A percentile compares a stretch with the other conserved stretches of the same genome.
These are phyloP conservation scores for Pseudochirops corinnae DNA, from an alignment of 2,797 vertebrate species.

Conservation along the genomic window DNA sequence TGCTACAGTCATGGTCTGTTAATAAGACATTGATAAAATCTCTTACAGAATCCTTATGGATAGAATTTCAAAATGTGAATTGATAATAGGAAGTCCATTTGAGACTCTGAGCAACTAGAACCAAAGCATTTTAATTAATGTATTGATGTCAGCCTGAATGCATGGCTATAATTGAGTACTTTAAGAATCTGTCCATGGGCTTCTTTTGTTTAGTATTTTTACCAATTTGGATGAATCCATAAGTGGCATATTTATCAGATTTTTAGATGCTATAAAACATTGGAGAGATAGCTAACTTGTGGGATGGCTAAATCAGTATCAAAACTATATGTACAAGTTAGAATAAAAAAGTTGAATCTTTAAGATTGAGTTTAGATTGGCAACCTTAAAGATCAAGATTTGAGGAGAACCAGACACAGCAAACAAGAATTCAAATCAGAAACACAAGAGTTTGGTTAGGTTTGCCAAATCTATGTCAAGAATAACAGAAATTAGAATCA, in stretches of 20 bases:
- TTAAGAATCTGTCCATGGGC: not conserved
- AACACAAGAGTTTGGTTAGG: not conserved
- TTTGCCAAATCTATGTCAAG: not conserved
- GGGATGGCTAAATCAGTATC: not conserved
- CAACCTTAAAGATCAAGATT: not conserved
- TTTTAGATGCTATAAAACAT: not conserved
- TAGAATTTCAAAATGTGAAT: not conserved
- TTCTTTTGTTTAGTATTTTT: not conserved
- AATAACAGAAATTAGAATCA: not conserved
- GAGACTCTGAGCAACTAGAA: not conserved
- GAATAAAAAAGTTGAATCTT: not conserved
- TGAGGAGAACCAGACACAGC: not conserved
- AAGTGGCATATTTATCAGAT: not conserved
- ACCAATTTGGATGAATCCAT: not conserved
- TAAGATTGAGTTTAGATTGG: not conserved
- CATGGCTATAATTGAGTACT: not conserved
- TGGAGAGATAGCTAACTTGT: not conserved
- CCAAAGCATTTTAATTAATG: not conserved
- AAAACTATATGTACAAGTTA: not conserved
- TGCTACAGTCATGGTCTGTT: not conserved
- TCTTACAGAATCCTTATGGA: not conserved
- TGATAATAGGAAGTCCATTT: not conserved
- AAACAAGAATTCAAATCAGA: not conserved
- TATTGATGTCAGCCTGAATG: not conserved
- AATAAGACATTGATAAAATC: not conserved